A percentile compares a stretch with the other conserved stretches of the same genome.
Conservation (phyloP, 2,888 invertebrate species). For the Tenthredo distinguenda region DNA sequence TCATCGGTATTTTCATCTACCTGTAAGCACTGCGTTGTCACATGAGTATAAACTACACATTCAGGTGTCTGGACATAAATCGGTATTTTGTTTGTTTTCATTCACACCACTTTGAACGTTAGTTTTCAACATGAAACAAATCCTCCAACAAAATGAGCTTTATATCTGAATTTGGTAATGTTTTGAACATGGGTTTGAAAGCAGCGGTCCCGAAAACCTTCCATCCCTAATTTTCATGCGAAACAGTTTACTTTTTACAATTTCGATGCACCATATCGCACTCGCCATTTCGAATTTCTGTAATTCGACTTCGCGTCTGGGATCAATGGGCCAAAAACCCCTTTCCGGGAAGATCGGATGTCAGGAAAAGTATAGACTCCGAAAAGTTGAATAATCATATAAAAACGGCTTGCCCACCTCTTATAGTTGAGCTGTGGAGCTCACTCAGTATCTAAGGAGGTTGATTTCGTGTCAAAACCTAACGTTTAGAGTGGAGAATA, state of each 20-base stretch:
- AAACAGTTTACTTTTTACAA: background rate
- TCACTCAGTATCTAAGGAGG: background rate
- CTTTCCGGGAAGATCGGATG: background rate
- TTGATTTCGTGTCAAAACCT: background rate
- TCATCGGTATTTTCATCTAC: too few species aligned
- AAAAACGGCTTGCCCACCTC: background rate
- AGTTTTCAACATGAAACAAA: too few species aligned
- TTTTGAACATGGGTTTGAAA: too few species aligned
- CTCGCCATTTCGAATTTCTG: background rate
- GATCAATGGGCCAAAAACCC: too few species aligned
- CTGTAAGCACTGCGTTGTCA: too few species aligned
- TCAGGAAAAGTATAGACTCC: background rate
- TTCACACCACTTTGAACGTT: too few species aligned
- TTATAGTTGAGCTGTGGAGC: background rate
- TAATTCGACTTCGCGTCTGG: background rate
- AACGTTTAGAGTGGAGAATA: background rate
- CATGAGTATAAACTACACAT: too few species aligned
- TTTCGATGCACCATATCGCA: too few species aligned
- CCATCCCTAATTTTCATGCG: background rate
- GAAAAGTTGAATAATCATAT: background rate
- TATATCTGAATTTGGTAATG: too few species aligned
- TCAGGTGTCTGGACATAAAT: too few species aligned
- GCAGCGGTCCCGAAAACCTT: background rate
- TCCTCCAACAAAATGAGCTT: too few species aligned
- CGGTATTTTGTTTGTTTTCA: too few species aligned